Evolutionary conservation across 2,113 vertebrate species (phyloP).

Genomic region (Physeter macrocephalus): DNA sequence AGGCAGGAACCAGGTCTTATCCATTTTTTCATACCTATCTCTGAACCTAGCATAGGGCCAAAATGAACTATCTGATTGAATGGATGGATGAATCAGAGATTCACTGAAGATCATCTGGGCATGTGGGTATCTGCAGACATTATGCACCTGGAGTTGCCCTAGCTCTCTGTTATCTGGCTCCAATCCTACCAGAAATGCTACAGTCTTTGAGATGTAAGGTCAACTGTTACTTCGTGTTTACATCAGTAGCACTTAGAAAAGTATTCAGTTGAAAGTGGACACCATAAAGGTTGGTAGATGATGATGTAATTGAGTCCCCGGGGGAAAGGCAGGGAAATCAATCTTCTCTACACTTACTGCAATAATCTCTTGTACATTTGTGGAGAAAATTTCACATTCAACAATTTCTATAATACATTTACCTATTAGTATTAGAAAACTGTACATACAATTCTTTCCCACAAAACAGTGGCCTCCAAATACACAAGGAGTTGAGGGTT

Average conservation of each 20-base stretch:
- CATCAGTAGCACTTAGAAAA: not conserved
- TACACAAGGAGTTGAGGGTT: not conserved
- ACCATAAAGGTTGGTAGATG: not conserved
- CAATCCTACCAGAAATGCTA: not conserved
- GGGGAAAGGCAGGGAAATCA: not conserved
- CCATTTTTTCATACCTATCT: not conserved
- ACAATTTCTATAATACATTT: not conserved
- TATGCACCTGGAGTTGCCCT: not conserved
- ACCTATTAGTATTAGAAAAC: slow-evolving; percentile 9
- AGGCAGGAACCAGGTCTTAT: not conserved
- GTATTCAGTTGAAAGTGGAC: not conserved
- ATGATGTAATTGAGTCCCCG: not conserved
- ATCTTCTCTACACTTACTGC: not conserved
- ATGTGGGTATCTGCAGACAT: not conserved
- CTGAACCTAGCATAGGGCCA: not conserved
- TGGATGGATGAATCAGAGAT: too few species aligned
- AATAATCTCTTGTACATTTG: not conserved
- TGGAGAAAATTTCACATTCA: not conserved
- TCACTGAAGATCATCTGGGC: not conserved
- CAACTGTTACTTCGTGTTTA: not conserved
- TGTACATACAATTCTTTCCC: not conserved
- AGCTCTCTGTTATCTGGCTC: not conserved
- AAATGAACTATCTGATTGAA: not conserved
- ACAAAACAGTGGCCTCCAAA: not conserved
- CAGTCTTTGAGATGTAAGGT: not conserved